Evolutionary conservation across 2,797 vertebrate species (phyloP).

Genomic region (Spondyliosoma cantharus): DNA sequence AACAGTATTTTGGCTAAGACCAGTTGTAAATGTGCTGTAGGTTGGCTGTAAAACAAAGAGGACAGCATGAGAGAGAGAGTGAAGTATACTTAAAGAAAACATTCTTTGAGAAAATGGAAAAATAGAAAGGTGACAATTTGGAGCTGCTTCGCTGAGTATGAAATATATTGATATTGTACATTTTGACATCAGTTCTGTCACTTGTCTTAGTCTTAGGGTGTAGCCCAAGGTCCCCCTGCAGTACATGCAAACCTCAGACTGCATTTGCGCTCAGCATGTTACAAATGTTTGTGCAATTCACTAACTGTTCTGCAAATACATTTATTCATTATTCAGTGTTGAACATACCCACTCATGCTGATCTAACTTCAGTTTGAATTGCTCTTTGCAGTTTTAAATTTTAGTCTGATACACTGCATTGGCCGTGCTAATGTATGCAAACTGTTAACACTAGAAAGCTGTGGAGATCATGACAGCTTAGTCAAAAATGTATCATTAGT

Average conservation of each 20-base stretch:
- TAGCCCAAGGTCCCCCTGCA: slow-evolving; percentile 16
- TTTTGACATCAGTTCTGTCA: background rate
- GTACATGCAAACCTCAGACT: slow-evolving; percentile 8
- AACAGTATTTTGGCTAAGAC: slow-evolving; percentile 8
- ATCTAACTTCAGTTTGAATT: background rate
- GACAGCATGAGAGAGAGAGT: slow-evolving; percentile 6
- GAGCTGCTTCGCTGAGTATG: background rate
- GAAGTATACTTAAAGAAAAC: too few species aligned
- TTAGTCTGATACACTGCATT: background rate
- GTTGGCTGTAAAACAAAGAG: slow-evolving; percentile 14
- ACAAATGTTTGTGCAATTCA: slow-evolving; percentile 6
- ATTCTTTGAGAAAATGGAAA: background rate
- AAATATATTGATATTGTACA: slow-evolving; percentile 1
- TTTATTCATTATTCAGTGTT: background rate
- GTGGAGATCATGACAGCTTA: background rate
- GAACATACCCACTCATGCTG: background rate
- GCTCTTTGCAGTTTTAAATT: background rate
- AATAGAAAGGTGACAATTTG: slow-evolving; percentile 1
- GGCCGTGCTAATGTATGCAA: background rate
- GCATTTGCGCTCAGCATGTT: background rate
- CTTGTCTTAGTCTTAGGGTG: background rate
- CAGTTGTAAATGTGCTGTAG: background rate
- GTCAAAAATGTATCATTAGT: background rate
- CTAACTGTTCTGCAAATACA: background rate
- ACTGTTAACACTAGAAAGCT: background rate